Conservation (phyloP, 1,140 invertebrate genomes). For the Periplaneta americana region DNA sequence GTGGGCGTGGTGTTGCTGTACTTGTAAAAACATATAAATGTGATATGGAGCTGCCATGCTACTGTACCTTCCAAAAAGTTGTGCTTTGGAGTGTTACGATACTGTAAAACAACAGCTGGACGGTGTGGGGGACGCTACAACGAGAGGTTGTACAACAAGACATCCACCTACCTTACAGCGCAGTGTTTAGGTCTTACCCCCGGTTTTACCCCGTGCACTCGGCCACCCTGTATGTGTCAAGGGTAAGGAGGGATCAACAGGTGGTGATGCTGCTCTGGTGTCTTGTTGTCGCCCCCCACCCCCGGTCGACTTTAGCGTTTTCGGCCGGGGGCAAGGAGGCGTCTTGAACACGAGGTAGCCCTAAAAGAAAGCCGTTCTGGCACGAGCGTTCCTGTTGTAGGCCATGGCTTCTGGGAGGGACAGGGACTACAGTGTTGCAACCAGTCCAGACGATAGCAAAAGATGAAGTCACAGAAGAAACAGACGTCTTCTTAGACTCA, state of each 20-base stretch:
- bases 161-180: neutral
- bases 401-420: neutral
- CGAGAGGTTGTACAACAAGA: too few relatives aligned
- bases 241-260: neutral
- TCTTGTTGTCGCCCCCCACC: slow-evolving; percentile 1
- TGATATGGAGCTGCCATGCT: neutral
- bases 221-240: neutral
- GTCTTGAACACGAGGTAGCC: slow-evolving; percentile 3
- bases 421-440: too few relatives aligned
- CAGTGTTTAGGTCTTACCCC: neutral
- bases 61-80: neutral
- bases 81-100: too few relatives aligned
- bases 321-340: slow-evolving; percentile 4
- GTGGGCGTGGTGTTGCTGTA: too few relatives aligned
- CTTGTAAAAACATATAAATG: too few relatives aligned
- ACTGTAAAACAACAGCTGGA: neutral
- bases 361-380: slow-evolving; percentile 22
- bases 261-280: neutral
- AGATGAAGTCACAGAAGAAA: too few relatives aligned
- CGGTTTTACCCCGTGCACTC: neutral
- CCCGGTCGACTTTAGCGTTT: neutral
- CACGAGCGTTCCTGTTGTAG: slow-evolving; percentile 7
- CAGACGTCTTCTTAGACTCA: too few relatives aligned
- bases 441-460: too few relatives aligned
- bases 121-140: too few relatives aligned